These are phyloP conservation scores for Lasius platythorax DNA, from an alignment of 2,888 invertebrate species.

Conservation along the genomic window DNA sequence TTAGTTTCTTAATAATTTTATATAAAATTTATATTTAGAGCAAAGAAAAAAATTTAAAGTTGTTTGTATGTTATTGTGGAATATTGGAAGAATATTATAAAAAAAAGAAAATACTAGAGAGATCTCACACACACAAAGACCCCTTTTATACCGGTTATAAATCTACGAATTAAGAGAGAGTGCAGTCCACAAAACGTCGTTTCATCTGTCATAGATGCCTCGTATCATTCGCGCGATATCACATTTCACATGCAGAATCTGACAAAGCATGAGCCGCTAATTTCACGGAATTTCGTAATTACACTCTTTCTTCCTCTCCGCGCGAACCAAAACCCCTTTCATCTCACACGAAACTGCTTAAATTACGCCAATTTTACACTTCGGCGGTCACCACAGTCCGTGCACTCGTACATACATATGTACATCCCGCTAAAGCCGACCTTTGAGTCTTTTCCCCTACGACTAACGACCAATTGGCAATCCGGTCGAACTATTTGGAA, in stretches of 20 bases:
- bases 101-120: neutral
- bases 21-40: neutral
- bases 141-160: neutral
- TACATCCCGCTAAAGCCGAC: slow-evolving; percentile 46
- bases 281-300: slow-evolving; percentile 68
- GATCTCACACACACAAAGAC: neutral
- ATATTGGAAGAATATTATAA: neutral
- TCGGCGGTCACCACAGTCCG: slow-evolving; percentile 50
- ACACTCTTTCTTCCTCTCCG: slow-evolving; percentile 53
- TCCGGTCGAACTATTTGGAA: slow-evolving; percentile 74
- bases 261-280: slow-evolving; percentile 45
- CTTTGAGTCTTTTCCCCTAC: slow-evolving; percentile 68
- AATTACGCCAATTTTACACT: slow-evolving; percentile 71
- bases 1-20: neutral
- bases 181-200: neutral
- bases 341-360: slow-evolving; percentile 58
- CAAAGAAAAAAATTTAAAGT: neutral
- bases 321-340: slow-evolving; percentile 23
- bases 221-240: slow-evolving; percentile 1
- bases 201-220: neutral
- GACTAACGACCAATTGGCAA: slow-evolving; percentile 75
- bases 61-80: neutral
- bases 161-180: neutral
- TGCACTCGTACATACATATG: slow-evolving; percentile 41
- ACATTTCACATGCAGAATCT: neutral